Evolutionary conservation across 2,113 vertebrate genomes (phyloP), one percentile per base, ranked within the genome.

Genomic region (Podarcis muralis): DNA sequence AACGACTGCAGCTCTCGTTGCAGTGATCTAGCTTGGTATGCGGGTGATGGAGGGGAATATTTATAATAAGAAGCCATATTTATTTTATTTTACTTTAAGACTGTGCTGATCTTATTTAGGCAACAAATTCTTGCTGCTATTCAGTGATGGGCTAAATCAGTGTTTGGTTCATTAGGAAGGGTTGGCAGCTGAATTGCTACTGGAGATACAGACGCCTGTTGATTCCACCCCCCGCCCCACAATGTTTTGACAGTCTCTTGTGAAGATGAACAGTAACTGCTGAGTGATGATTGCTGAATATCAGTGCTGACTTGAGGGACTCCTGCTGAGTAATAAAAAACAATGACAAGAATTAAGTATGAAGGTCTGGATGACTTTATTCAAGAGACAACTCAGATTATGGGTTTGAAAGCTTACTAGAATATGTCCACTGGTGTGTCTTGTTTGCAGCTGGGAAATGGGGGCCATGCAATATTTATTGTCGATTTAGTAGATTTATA

Each of bases 171-270:
- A 6, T 20, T 37, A 32, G 12, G 89, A 77, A 79, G 87, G 82
- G 79, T 32, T 48, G n/a, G 89, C 88, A 90, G 81, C 88, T 86
- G 88, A 84, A 88, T 91, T 91, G 89, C 72, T 86, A 57, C 75
- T 83, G n/a, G 62, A 69, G 81, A 88, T 72, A 89, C 53, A 2
- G 81, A 92, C 71, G 92, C 93, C 92, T 95, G 94, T 94, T 95
- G 94, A 77, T 77, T 7, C 4, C 23, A 2, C 35, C 84, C 92
- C 91, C 93, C 87, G 18, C 90, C 89, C 20, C 43, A 2, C 40
- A 23, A 1, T 40, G 35, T 68, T 69, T n/a, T 68, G 59, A 75
- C 40, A 43, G 18, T 30, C 84, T 69, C 37, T 65, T 57, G 71
- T 35, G 15, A 74, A 81, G 53, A 48, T 35, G 48, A 59, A 65